phyloP scores from a whole-genome alignment of 2,113 vertebrate genomes.

The Nothocercus julius region DNA sequence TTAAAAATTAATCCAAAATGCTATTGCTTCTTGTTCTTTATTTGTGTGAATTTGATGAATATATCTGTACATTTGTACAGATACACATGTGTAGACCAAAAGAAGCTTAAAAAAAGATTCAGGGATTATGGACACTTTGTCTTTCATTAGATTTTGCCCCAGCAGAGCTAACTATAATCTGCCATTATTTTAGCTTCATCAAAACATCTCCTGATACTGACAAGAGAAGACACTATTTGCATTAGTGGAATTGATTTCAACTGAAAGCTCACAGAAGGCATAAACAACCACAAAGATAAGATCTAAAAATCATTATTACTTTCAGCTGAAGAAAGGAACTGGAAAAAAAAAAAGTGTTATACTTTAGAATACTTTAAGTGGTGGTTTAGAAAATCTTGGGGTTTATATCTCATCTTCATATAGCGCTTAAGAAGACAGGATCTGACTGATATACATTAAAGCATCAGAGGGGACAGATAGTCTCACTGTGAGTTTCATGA shows the following conservation, averaged over 20 bases:
- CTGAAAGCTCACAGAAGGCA: neutral
- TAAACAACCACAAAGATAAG: neutral
- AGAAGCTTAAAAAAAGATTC: neutral
- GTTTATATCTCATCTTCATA: neutral
- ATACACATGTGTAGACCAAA: neutral
- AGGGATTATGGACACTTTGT: neutral
- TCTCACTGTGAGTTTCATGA: neutral
- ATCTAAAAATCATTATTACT: neutral
- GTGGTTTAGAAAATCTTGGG: neutral
- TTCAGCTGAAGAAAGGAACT: neutral
- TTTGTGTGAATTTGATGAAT: neutral
- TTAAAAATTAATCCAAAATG: neutral
- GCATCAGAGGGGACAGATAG: neutral
- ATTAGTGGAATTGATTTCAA: neutral
- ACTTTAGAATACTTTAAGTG: neutral
- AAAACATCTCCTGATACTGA: neutral
- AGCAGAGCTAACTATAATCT: neutral
- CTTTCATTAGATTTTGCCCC: neutral
- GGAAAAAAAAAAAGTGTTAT: neutral
- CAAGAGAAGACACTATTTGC: neutral
- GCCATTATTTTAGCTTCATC: neutral
- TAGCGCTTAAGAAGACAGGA: slow-evolving; percentile 1
- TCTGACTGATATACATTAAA: rapidly evolving
- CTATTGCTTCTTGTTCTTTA: neutral
- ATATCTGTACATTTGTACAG: neutral